phyloP scores from a whole-genome alignment of 2,888 invertebrate genomes.

The Panorpa germanica region DNA sequence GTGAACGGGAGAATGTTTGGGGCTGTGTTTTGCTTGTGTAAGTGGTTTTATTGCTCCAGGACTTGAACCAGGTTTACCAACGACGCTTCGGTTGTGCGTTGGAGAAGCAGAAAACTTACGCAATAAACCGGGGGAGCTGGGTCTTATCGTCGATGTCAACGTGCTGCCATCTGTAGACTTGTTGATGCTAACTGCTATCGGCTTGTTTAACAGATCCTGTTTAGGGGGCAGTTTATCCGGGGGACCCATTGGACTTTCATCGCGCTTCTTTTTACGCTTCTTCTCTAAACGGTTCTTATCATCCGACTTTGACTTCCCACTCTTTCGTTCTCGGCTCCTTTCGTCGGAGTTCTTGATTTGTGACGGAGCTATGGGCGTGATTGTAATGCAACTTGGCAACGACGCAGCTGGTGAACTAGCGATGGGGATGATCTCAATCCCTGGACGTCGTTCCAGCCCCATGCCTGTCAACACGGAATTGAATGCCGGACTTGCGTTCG shows the following conservation, averaged over 20 bases:
- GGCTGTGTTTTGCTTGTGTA: slow-evolving; percentile 37
- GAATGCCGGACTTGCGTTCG: slow-evolving; percentile 27
- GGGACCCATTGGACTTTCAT: slow-evolving; percentile 64
- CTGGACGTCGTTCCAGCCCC: slow-evolving; percentile 48
- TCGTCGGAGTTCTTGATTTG: slow-evolving; percentile 21
- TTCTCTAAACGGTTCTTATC: slow-evolving; percentile 39
- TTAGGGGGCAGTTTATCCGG: slow-evolving; percentile 65
- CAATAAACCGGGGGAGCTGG: slow-evolving; percentile 43
- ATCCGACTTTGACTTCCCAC: slow-evolving; percentile 24
- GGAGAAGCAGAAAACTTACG: slow-evolving; percentile 52
- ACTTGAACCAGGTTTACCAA: slow-evolving; percentile 27
- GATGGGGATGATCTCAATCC: slow-evolving; percentile 74
- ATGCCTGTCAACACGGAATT: slow-evolving; percentile 37
- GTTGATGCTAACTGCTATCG: slow-evolving; percentile 53
- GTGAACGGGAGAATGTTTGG: slow-evolving; percentile 53
- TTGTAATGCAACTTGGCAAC: slow-evolving; percentile 66
- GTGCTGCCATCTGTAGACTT: slow-evolving; percentile 40
- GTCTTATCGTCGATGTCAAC: slow-evolving; percentile 35
- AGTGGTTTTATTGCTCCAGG: slow-evolving; percentile 32
- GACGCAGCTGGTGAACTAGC: slow-evolving; percentile 40
- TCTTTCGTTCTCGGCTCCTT: slow-evolving; percentile 24
- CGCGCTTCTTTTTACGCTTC: slow-evolving; percentile 53
- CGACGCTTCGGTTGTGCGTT: slow-evolving; percentile 32
- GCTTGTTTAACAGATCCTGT: slow-evolving; percentile 49
- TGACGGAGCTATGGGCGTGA: slow-evolving; percentile 70